Conservation (phyloP, 2,113 vertebrate genomes). For the Phrynosoma blainvillii region DNA sequence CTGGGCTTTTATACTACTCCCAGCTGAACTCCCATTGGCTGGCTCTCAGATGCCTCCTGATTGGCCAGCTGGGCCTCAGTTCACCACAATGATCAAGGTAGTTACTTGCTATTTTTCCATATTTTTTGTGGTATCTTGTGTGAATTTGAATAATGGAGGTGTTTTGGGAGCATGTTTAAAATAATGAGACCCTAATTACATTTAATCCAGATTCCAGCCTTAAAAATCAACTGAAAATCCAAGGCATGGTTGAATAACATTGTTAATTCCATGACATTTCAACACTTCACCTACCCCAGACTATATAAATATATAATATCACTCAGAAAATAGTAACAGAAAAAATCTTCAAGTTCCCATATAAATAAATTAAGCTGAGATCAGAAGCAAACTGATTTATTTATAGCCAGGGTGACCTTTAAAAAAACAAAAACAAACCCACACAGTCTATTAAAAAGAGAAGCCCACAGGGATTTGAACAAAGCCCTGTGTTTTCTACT, state of each 20-base stretch:
- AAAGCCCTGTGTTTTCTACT: neutral
- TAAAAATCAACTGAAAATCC: neutral
- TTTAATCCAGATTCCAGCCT: neutral
- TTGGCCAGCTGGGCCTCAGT: no score
- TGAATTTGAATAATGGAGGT: no score
- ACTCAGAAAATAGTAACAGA: slow-evolving; percentile 1
- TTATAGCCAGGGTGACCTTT: slow-evolving; percentile 12
- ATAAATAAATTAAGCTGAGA: slow-evolving; percentile 27
- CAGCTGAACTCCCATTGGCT: no score
- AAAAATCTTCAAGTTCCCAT: neutral
- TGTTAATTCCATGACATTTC: slow-evolving; percentile 1
- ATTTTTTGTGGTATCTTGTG: no score
- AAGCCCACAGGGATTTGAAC: neutral
- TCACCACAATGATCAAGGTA: no score
- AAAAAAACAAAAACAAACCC: no score
- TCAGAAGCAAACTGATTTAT: slow-evolving; percentile 20
- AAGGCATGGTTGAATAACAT: neutral
- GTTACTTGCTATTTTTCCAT: no score
- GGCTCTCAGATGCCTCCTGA: no score
- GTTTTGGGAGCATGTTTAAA: neutral
- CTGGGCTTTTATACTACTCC: no score
- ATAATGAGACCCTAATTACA: neutral
- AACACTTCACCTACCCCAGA: slow-evolving; percentile 1
- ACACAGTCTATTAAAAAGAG: neutral
- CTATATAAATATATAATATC: slow-evolving; percentile 30